A percentile compares a stretch with the other conserved stretches of the same genome.
phyloP scores from a whole-genome alignment of 92 coral and sea anemone genomes.

The Porites lobata region DNA sequence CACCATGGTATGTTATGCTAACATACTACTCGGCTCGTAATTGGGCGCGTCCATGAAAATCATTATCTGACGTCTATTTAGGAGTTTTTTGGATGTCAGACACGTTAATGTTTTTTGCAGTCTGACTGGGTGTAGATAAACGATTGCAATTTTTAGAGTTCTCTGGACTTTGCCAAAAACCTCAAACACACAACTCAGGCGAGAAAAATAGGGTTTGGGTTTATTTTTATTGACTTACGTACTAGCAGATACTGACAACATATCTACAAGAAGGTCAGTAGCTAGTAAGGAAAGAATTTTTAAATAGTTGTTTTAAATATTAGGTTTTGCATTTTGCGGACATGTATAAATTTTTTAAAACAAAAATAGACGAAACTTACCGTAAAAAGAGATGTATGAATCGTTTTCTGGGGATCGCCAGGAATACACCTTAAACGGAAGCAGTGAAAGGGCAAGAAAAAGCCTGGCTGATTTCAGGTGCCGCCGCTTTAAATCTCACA shows the following conservation, averaged over 20 bases:
- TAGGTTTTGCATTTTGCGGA: not conserved
- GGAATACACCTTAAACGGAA: not conserved
- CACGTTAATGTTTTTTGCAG: not conserved
- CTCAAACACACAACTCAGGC: not conserved
- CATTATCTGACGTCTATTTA: too few species aligned
- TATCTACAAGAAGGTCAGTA: too few species aligned
- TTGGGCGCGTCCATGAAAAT: too few species aligned
- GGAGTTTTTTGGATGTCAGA: too few species aligned
- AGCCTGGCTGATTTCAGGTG: not conserved
- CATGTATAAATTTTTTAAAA: not conserved
- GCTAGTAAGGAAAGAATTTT: too few species aligned
- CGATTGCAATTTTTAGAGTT: too few species aligned
- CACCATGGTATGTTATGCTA: too few species aligned
- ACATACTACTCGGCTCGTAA: too few species aligned
- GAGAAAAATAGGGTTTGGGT: not conserved
- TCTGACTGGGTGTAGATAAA: not conserved
- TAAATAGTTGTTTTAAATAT: too few species aligned
- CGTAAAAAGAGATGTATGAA: not conserved
- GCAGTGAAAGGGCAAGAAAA: not conserved
- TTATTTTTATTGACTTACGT: too few species aligned
- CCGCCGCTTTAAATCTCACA: not conserved
- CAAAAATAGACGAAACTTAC: not conserved
- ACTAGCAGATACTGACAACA: too few species aligned
- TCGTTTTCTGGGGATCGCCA: not conserved
- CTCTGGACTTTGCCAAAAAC: not conserved